Conservation (phyloP, 1,140 invertebrate genomes). For the Mamestra configurata region DNA sequence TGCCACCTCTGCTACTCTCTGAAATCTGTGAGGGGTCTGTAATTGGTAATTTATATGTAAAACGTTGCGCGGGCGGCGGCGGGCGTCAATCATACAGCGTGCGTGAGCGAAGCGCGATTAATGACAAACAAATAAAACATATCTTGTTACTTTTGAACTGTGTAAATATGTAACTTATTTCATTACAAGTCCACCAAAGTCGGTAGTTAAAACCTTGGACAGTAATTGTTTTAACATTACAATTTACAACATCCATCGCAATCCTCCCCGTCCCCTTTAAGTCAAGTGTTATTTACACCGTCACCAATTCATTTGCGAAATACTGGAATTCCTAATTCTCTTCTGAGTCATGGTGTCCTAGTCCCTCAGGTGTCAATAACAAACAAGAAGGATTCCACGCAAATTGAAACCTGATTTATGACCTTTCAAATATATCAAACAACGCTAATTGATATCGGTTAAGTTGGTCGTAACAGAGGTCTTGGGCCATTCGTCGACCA, state of each 20-base stretch:
- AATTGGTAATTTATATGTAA: constrained; percentile 84
- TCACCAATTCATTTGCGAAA: too few species aligned
- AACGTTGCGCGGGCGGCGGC: constrained; percentile 66
- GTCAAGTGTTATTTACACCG: background rate
- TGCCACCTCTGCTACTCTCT: constrained; percentile 59
- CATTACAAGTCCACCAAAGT: background rate
- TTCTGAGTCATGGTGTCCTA: constrained; percentile 22
- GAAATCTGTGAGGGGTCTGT: constrained; percentile 50
- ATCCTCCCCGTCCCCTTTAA: background rate
- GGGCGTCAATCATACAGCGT: constrained; percentile 68
- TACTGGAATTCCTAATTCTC: background rate
- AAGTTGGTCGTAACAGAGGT: constrained; percentile 63
- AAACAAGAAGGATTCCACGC: constrained; percentile 35
- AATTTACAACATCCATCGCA: background rate
- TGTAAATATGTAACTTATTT: constrained; percentile 21
- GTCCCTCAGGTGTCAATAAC: constrained; percentile 14
- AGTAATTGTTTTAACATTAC: constrained; percentile 6
- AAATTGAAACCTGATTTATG: constrained; percentile 66
- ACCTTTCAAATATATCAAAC: constrained; percentile 58
- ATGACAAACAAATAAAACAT: constrained; percentile 45
- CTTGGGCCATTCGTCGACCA: constrained; percentile 48
- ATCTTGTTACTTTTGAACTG: constrained; percentile 35
- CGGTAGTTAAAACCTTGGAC: background rate
- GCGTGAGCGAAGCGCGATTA: constrained; percentile 36
- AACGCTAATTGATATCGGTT: constrained; percentile 68